Evolutionary conservation across 2,888 invertebrate genomes (phyloP).

Genomic region (Leptarthrus brevirostris): DNA sequence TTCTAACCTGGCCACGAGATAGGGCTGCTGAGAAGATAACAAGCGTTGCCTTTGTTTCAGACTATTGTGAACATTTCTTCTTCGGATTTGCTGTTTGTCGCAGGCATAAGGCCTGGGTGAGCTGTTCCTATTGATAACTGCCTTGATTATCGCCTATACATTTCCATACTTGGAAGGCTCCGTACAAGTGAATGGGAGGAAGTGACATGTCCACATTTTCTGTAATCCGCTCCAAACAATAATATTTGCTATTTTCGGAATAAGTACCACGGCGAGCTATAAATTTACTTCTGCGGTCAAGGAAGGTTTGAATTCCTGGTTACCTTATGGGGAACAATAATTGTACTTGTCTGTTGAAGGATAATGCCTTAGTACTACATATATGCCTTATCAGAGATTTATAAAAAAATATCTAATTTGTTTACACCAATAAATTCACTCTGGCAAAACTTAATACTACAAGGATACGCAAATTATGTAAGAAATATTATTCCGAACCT

Average conservation of each 20-base stretch:
- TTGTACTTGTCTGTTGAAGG: not conserved
- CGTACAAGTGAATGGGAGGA: slow-evolving; percentile 24
- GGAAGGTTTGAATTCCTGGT: not conserved
- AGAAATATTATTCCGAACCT: too few relatives aligned
- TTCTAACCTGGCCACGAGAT: slow-evolving; percentile 49
- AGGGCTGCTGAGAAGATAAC: slow-evolving; percentile 41
- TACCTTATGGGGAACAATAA: not conserved
- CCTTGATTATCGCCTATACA: slow-evolving; percentile 34
- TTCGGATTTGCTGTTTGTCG: slow-evolving; percentile 29
- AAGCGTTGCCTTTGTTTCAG: slow-evolving; percentile 48
- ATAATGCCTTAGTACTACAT: not conserved
- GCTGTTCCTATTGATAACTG: slow-evolving; percentile 23
- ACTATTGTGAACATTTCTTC: slow-evolving; percentile 22
- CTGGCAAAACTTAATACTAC: too few relatives aligned
- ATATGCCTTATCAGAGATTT: too few relatives aligned
- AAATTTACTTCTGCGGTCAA: slow-evolving; percentile 3
- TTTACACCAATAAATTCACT: too few relatives aligned
- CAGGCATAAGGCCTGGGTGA: slow-evolving; percentile 12
- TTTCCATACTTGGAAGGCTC: slow-evolving; percentile 25
- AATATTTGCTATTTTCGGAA: slow-evolving; percentile 42
- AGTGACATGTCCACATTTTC: slow-evolving; percentile 42
- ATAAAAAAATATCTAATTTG: too few relatives aligned
- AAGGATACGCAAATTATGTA: too few relatives aligned
- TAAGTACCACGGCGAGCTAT: slow-evolving; percentile 22
- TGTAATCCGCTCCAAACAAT: slow-evolving; percentile 2